Evolutionary conservation across 2,888 invertebrate species (phyloP).

Genomic region (Geophilus truncorum): DNA sequence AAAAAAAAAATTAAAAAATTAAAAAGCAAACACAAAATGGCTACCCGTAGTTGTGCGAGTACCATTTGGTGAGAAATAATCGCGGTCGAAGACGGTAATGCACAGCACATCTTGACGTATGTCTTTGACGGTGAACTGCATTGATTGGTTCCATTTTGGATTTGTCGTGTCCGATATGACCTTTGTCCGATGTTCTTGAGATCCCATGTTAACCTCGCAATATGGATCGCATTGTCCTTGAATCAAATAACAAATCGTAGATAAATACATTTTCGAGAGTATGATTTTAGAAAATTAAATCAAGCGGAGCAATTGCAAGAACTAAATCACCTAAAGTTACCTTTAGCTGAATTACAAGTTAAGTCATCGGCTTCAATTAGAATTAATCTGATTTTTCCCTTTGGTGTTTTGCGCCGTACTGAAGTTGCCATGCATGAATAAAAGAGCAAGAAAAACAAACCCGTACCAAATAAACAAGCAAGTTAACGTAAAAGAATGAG

Average conservation of each 20-base stretch:
- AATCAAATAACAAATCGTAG: no score
- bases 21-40: background rate
- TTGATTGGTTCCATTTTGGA: constrained; percentile 67
- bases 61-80: constrained; percentile 69
- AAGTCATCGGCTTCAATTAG: constrained; percentile 41
- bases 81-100: constrained; percentile 65
- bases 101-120: constrained; percentile 63
- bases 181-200: constrained; percentile 63
- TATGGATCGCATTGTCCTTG: constrained; percentile 67
- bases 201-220: constrained; percentile 67
- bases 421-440: constrained; percentile 42
- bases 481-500: constrained; percentile 12
- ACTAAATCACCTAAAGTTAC: constrained; percentile 30
- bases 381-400: constrained; percentile 47
- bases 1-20: background rate
- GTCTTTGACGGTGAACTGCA: constrained; percentile 70
- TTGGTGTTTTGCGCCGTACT: constrained; percentile 50
- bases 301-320: background rate
- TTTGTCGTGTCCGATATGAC: constrained; percentile 57
- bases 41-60: constrained; percentile 44
- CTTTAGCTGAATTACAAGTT: constrained; percentile 36
- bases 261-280: no score
- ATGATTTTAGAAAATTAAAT: background rate
- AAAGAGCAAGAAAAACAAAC: constrained; percentile 22
- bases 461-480: background rate